phyloP scores from a whole-genome alignment of 1,140 invertebrate genomes.

The Euglossa dilemma region DNA sequence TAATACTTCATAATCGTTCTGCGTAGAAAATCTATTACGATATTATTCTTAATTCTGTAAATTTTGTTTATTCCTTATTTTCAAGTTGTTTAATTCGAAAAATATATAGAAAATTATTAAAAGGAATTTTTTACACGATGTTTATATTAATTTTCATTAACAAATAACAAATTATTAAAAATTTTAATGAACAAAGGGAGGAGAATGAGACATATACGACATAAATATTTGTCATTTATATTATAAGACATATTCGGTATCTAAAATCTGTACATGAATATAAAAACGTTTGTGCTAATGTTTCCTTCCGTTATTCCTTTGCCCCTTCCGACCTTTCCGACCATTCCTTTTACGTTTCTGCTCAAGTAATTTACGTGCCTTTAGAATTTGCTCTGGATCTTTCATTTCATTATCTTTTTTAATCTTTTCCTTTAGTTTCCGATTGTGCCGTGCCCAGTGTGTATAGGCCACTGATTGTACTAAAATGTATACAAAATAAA shows the following conservation, averaged over 20 bases:
- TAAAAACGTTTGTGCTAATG: conserved; percentile 42
- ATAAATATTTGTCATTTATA: conserved; percentile 3
- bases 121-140: not conserved
- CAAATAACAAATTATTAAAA: not conserved
- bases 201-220: not conserved
- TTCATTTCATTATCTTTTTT: conserved; percentile 84
- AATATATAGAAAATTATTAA: not conserved
- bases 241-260: conserved; percentile 1
- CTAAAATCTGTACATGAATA: not conserved
- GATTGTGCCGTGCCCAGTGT: conserved; percentile 85
- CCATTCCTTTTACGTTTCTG: conserved; percentile 81
- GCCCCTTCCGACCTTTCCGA: conserved; percentile 70
- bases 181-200: not conserved
- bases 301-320: conserved; percentile 72
- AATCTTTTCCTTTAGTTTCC: conserved; percentile 83
- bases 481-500: conserved; percentile 56
- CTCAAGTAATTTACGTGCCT: conserved; percentile 84
- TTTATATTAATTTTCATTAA: not conserved
- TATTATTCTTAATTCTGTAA: conserved; percentile 20
- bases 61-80: not conserved
- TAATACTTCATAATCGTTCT: conserved; percentile 13
- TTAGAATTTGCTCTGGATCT: conserved; percentile 87
- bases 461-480: conserved; percentile 81
- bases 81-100: not conserved
- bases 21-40: not conserved